Evolutionary conservation across 2,797 vertebrate genomes (phyloP), one percentile per base, ranked within the genome.

Genomic region (Dipus sagitta): DNA sequence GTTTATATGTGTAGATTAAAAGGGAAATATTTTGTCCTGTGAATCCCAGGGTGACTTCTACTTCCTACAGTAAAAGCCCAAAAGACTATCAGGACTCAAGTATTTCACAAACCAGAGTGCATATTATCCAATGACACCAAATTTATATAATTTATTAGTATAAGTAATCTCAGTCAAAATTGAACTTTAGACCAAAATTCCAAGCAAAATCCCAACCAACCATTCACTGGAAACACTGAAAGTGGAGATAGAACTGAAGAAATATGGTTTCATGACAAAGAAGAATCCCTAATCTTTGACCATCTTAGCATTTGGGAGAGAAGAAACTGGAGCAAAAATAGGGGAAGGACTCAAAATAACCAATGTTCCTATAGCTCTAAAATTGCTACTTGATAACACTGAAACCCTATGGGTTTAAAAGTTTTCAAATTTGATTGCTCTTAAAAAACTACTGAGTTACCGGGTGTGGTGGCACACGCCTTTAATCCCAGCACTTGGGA

Each of bases 111-210:
- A 82, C 47, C 62, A 67, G 84, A 92, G 38, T 32, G 85, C 70
- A 93, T 2, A 81, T 94, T 93, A 28, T 86, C 32, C 65, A 87
- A 74, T 79, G 52, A 52, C 8, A 84, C 10, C 6, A 26, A 47
- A 87, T 76, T 92, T 88, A 77, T 76, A 28, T 21, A 91, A 80
- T 18, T 64, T 34, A 32, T 76, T 80, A 89, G 82, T 15, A 77
- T 15, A 92, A 91, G 75, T 72, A 86, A 85, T 77, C n/a, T 75
- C 68, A 95, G 28, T 88, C 52, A 79, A 96, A 92, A 93, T 7
- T 84, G 14, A 96, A 86, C 26, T 32, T 76, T 67, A 42, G 34
- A 82, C 70, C 12, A 75, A 79, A 90, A 76, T 26, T 38, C 32
- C 64, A n/a, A 88, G 64, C 14, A 91, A 86, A 80, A 64, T 65